These are phyloP conservation scores for Calliopsis andreniformis DNA, from an alignment of 1,140 invertebrate genomes.

Conservation along the genomic window DNA sequence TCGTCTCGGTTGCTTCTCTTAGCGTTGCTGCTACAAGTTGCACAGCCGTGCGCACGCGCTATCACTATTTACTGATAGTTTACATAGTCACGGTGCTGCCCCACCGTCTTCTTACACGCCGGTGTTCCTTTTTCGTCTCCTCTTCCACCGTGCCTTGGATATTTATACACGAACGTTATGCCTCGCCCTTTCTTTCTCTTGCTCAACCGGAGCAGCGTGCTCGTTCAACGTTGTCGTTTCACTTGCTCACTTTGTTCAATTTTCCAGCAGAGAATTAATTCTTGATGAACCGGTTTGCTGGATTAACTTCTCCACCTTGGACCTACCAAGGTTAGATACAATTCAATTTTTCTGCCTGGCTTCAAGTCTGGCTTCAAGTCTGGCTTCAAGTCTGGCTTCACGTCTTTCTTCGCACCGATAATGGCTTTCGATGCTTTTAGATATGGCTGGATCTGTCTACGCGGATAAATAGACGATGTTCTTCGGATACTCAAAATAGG, in stretches of 20 bases:
- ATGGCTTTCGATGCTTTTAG: too few relatives aligned
- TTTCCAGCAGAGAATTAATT: background rate
- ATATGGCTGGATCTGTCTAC: too few relatives aligned
- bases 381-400: background rate
- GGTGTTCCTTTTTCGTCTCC: conserved; percentile 11
- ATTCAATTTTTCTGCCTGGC: background rate
- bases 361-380: background rate
- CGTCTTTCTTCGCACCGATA: too few relatives aligned
- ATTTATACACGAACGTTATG: background rate
- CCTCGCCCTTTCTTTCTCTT: background rate
- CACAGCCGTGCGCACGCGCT: conserved; percentile 55
- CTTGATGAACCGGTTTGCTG: conserved; percentile 3
- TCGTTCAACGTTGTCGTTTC: conserved; percentile 2
- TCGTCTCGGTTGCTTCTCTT: background rate
- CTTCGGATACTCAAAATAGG: too few relatives aligned
- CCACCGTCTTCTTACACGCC: conserved; percentile 6
- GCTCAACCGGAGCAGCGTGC: background rate
- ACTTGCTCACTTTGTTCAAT: background rate
- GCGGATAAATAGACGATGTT: background rate
- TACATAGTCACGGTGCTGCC: conserved; percentile 63
- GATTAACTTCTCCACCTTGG: background rate
- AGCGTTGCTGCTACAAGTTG: conserved; percentile 22
- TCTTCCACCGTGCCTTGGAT: background rate
- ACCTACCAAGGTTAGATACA: background rate
- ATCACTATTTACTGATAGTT: conserved; percentile 49